phyloP scores from a whole-genome alignment of 1,140 invertebrate species.

The Scaptomyza montana region DNA sequence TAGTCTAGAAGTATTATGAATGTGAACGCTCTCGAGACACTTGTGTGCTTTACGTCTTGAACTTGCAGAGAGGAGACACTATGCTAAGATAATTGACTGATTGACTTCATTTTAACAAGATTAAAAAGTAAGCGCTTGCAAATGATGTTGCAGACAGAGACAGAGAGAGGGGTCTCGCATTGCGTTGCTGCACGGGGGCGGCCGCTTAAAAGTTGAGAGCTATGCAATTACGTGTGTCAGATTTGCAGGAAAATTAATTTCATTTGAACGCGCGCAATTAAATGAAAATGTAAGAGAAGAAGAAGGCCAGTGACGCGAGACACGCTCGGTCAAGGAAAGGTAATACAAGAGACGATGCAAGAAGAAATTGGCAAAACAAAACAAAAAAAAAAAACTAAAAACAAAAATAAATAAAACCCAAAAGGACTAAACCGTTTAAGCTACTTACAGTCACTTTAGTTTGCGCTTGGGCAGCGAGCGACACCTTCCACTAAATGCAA shows the following conservation, averaged over 20 bases:
- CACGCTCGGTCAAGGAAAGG: conserved; percentile 2
- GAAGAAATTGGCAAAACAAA: too few relatives aligned
- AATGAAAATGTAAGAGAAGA: conserved; percentile 36
- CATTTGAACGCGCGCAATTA: conserved; percentile 77
- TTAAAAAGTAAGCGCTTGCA: conserved; percentile 45
- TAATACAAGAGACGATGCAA: background rate
- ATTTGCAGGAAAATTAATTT: conserved; percentile 71
- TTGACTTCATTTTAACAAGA: conserved; percentile 64
- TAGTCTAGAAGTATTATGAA: background rate
- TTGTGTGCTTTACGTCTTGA: background rate
- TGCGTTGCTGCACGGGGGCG: too few relatives aligned
- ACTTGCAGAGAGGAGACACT: background rate
- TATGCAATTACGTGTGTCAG: conserved; percentile 44
- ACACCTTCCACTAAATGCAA: conserved; percentile 61
- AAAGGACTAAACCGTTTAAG: conserved; percentile 63
- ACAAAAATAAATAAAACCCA: background rate
- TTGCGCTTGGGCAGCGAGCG: conserved; percentile 4
- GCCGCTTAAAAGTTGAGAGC: conserved; percentile 23
- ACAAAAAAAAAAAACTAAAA: too few relatives aligned
- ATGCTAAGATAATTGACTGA: conserved; percentile 48
- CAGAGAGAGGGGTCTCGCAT: background rate
- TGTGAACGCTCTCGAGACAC: background rate
- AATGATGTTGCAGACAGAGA: conserved; percentile 31
- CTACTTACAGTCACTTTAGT: conserved; percentile 71
- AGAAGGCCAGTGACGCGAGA: conserved; percentile 44